phyloP scores from a whole-genome alignment of 2,888 invertebrate species.

The Trichopria drosophilae region DNA sequence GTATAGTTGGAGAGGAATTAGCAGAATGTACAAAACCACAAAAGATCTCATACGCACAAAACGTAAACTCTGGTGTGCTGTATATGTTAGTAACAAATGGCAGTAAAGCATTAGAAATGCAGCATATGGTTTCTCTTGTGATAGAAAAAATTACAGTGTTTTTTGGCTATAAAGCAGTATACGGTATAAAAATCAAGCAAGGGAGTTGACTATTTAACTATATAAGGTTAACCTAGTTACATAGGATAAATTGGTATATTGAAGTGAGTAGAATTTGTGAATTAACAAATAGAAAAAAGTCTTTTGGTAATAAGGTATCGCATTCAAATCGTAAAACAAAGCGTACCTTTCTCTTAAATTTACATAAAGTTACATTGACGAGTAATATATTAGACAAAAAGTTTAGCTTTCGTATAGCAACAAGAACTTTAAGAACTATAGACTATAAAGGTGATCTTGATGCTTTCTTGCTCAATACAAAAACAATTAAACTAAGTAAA shows the following conservation, averaged over 20 bases:
- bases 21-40: constrained; percentile 22
- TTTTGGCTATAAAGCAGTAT: constrained; percentile 15
- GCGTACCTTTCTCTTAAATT: constrained; percentile 16
- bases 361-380: constrained; percentile 15
- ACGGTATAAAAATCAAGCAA: constrained; percentile 16
- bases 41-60: constrained; percentile 22
- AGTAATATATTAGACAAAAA: constrained; percentile 15
- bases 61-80: constrained; percentile 16
- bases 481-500: constrained; percentile 14
- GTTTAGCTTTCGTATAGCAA: constrained; percentile 15
- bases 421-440: constrained; percentile 17
- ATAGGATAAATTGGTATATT: constrained; percentile 15
- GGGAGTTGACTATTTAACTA: constrained; percentile 15
- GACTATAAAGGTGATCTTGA: constrained; percentile 16
- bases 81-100: constrained; percentile 17
- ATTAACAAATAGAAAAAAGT: constrained; percentile 15
- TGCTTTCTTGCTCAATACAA: constrained; percentile 17
- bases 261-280: constrained; percentile 16
- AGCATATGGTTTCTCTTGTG: constrained; percentile 17
- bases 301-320: constrained; percentile 15
- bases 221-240: constrained; percentile 14
- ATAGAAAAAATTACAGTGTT: constrained; percentile 15
- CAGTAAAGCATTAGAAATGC: constrained; percentile 17
- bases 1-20: constrained; percentile 20
- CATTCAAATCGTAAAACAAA: constrained; percentile 17